Conservation (phyloP, 2,888 invertebrate genomes). For the Tholera decimalis region DNA sequence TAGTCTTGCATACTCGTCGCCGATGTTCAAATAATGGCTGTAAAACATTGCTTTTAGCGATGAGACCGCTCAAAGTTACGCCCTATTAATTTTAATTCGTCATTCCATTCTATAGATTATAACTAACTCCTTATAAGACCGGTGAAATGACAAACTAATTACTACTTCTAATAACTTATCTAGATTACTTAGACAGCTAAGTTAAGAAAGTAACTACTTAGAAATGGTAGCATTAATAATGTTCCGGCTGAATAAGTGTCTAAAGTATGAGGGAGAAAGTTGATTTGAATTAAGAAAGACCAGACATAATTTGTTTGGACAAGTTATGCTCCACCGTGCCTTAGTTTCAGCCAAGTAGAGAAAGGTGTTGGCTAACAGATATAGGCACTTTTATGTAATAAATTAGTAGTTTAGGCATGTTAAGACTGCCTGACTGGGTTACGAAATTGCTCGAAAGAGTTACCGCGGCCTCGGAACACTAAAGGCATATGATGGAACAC, state of each 20-base stretch:
- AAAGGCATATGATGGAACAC: no score
- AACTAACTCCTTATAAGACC: no score
- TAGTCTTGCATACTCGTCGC: no score
- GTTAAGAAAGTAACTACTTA: background rate
- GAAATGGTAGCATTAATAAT: constrained; percentile 23
- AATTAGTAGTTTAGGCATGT: background rate
- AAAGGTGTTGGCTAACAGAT: constrained; percentile 7
- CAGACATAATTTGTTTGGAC: constrained; percentile 49
- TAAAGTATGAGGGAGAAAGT: constrained; percentile 17
- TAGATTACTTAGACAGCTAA: background rate
- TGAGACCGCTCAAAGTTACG: no score
- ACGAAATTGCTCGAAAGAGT: no score
- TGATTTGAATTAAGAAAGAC: constrained; percentile 55
- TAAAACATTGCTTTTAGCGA: no score
- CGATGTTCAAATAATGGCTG: no score
- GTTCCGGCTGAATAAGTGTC: constrained; percentile 23
- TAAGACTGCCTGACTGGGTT: no score
- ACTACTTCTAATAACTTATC: background rate
- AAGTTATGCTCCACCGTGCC: constrained; percentile 52
- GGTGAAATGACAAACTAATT: background rate
- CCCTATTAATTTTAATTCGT: no score
- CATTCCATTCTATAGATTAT: no score
- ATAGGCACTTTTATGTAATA: constrained; percentile 6
- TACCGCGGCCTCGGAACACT: no score
- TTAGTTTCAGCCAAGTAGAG: constrained; percentile 17